These are phyloP conservation scores for Lamellibrachia luymesi DNA, from an alignment of 1,140 invertebrate species.

Conservation along the genomic window DNA sequence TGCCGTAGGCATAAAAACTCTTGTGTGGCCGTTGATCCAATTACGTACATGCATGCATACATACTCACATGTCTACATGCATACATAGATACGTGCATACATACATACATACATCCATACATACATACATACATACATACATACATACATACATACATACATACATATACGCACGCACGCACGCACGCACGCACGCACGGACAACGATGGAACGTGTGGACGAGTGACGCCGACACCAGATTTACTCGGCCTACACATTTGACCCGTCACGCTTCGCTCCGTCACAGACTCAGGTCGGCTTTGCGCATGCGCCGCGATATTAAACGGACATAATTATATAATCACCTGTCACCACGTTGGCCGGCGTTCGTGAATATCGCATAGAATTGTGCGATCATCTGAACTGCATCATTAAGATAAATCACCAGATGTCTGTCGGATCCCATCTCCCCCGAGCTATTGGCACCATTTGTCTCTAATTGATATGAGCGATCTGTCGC, in stretches of 20 bases:
- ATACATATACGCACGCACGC: no score
- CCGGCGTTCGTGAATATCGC: neutral
- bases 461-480: neutral
- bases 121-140: no score
- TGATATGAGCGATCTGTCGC: neutral
- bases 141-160: no score
- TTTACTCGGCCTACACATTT: neutral
- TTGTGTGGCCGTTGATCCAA: no score
- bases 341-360: neutral
- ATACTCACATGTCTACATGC: no score
- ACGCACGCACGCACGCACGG: no score
- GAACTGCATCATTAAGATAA: neutral
- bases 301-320: neutral
- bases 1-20: no score
- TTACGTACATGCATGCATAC: no score
- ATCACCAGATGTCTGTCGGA: neutral
- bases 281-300: neutral
- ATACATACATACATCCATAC: no score
- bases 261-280: neutral
- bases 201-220: neutral
- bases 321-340: neutral
- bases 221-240: neutral
- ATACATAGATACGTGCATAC: no score
- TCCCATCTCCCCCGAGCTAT: neutral
- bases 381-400: neutral